A percentile compares a stretch with the other conserved stretches of the same genome.
Conservation (phyloP, 2,113 vertebrate species). For the Vicugna pacos region DNA sequence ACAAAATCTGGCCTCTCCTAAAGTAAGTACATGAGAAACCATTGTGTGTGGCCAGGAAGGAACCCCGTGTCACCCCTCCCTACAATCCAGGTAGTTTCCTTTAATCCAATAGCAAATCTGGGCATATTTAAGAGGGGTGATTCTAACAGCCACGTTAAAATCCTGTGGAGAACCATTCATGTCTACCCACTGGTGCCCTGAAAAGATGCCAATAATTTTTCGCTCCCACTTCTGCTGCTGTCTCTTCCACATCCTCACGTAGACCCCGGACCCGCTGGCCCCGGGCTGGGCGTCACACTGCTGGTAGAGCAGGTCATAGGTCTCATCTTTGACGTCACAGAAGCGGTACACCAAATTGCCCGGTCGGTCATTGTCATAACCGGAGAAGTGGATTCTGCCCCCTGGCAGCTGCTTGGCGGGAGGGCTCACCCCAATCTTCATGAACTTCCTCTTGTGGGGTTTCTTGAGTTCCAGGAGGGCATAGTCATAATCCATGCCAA, state of each 20-base stretch:
- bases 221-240: conserved; percentile 94
- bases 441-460: conserved; percentile 95
- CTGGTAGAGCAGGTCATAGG: conserved; percentile 96
- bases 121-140: conserved; percentile 98
- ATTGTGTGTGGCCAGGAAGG: conserved; percentile 71
- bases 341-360: conserved; percentile 97
- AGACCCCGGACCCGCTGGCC: conserved; percentile 97
- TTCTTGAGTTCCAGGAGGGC: conserved; percentile 97
- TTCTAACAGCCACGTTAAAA: conserved; percentile 97
- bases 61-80: conserved; percentile 90
- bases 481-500: conserved; percentile 99
- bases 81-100: conserved; percentile 97
- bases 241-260: conserved; percentile 96
- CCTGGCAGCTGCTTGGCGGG: conserved; percentile 92
- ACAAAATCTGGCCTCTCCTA: conserved; percentile 75
- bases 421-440: conserved; percentile 97
- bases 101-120: conserved; percentile 99
- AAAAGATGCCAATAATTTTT: conserved; percentile 98
- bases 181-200: conserved; percentile 98
- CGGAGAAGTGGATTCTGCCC: conserved; percentile 96
- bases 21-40: conserved; percentile 72
- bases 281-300: conserved; percentile 97
- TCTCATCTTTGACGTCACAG: conserved; percentile 95
- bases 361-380: conserved; percentile 95
- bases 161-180: conserved; percentile 93